These are phyloP conservation scores for Strigamia crassipes DNA, from an alignment of 2,888 invertebrate species.

Conservation along the genomic window DNA sequence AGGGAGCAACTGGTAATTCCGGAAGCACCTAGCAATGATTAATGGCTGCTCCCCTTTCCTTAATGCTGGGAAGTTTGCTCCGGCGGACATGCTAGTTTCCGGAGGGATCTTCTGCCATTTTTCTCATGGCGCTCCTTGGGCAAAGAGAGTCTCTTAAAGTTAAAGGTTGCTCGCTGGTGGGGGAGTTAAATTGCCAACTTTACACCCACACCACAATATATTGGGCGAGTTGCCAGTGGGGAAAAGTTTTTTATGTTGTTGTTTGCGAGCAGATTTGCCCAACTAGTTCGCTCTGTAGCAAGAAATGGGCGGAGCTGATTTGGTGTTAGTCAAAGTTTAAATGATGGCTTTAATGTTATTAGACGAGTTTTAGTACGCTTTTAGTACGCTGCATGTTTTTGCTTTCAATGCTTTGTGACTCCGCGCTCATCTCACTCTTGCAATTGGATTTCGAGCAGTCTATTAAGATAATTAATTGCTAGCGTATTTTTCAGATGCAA, in stretches of 20 bases:
- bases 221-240: not conserved
- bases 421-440: too few relatives aligned
- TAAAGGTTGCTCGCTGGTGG: not conserved
- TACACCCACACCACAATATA: not conserved
- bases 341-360: too few relatives aligned
- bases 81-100: not conserved
- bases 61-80: conserved; percentile 10
- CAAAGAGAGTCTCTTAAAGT: not conserved
- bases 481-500: too few relatives aligned
- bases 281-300: not conserved
- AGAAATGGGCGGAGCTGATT: not conserved
- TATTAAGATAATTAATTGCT: too few relatives aligned
- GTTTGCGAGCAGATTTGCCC: not conserved
- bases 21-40: conserved; percentile 4
- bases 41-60: conserved; percentile 10
- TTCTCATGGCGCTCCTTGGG: not conserved
- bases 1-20: conserved; percentile 7
- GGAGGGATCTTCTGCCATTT: conserved; percentile 4
- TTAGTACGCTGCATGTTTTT: not conserved
- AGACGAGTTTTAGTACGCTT: not conserved
- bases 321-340: not conserved
- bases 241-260: not conserved
- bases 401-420: too few relatives aligned
- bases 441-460: too few relatives aligned
- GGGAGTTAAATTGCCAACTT: not conserved